These are phyloP conservation scores for Parnassius glacialis DNA, from an alignment of 2,888 invertebrate species.

Conservation along the genomic window DNA sequence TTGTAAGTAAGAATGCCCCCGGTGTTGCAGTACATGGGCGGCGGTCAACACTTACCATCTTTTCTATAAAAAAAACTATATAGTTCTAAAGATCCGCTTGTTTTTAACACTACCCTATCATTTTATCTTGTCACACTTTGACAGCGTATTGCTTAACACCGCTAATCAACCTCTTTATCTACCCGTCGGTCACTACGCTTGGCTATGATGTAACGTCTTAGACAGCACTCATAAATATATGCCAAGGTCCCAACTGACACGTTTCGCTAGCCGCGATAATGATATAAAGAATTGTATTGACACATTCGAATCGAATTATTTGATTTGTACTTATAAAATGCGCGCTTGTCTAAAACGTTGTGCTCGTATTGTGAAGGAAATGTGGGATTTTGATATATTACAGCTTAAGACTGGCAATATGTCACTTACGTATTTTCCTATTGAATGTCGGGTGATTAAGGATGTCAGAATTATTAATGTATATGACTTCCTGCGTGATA, in stretches of 20 bases:
- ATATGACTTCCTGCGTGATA: too few relatives aligned
- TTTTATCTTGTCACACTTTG: constrained; percentile 18
- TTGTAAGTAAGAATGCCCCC: too few relatives aligned
- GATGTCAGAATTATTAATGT: too few relatives aligned
- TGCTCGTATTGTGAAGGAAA: constrained; percentile 1
- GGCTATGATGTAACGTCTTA: constrained; percentile 25
- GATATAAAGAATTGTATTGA: constrained; percentile 18
- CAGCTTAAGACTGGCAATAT: too few relatives aligned
- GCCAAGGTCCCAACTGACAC: constrained; percentile 25
- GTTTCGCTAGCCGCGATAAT: constrained; percentile 25
- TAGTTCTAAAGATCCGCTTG: neutral
- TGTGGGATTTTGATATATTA: constrained; percentile 5
- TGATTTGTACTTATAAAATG: constrained; percentile 22
- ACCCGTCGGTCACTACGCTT: constrained; percentile 16
- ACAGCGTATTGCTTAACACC: constrained; percentile 19
- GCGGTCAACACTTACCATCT: too few relatives aligned
- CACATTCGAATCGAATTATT: constrained; percentile 20
- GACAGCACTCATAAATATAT: constrained; percentile 26
- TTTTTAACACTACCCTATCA: constrained; percentile 6
- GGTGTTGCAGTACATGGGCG: neutral
- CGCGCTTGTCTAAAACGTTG: constrained; percentile 16
- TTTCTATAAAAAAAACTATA: too few relatives aligned
- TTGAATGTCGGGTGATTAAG: too few relatives aligned
- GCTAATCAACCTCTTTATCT: constrained; percentile 26
- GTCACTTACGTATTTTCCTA: too few relatives aligned